Evolutionary conservation across 2,888 invertebrate species (phyloP), one percentile per base, ranked within the genome.

Genomic region (Drosophila vallismaia): DNA sequence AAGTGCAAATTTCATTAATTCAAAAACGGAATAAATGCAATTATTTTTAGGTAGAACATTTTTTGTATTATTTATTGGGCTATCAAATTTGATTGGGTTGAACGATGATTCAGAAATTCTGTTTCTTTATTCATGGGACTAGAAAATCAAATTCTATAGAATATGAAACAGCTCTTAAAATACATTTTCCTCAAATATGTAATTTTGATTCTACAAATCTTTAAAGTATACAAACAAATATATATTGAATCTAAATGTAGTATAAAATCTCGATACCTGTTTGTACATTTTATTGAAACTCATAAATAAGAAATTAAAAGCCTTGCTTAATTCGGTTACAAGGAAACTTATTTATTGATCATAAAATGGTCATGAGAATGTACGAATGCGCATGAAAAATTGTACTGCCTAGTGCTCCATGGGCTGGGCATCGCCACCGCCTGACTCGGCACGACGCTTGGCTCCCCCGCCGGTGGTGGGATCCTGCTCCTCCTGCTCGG

Each of bases 391-490:
- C 44, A 5, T 3, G 1, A 12, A 9, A 10, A 14, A 14, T 19
- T 51, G 9, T 33, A 19, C 40, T 24, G 31, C 40, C 76, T 84
- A 90, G 64, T 88, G 84, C 53, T 92, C 92, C 92, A 92, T 92
- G 8, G 91, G 72, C 69, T 90, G 89, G 0, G 72, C 76, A 58
- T 88, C 81, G 14, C 86, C 88, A 12, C 71, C 72, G 19, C 84
- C 86, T 31, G 74, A 53, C 24, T 90, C 88, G 4, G 55, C 58
- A 29, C 85, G 88, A 52, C 86, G 85, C 46, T 86, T 79, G 2
- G 75, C 80, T 2, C 76, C 72, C 10, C 70, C 71, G 0, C 42
- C 33, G n/a, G 48, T 9, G 7, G 49, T 24, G 1, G 59, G 50
- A 1, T 56, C 72, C 3, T 86, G 85, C 12, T 86, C 89, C 3